Percentiles rank a stretch among this genome's conserved stretches.
phyloP scores from a whole-genome alignment of 2,888 invertebrate genomes.

The Metopia argyrocephala region DNA sequence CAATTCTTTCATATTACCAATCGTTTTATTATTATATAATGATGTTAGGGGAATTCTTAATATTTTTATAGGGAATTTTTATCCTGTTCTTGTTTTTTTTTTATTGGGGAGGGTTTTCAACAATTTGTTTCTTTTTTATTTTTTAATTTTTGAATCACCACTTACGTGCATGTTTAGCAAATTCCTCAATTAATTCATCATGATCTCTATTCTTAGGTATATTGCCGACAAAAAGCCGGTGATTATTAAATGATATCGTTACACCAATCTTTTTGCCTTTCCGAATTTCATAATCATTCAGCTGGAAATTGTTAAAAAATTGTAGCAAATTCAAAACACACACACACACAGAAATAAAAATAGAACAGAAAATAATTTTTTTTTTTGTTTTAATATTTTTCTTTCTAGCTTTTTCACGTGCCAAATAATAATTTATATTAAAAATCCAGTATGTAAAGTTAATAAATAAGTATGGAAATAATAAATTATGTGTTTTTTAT shows the following conservation, averaged over 20 bases:
- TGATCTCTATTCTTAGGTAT: conserved; percentile 99
- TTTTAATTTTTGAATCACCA: conserved; percentile 76
- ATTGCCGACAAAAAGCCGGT: conserved; percentile 99
- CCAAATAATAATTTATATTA: conserved; percentile 70
- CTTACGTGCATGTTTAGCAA: conserved; percentile 99
- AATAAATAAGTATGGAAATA: conserved; percentile 38
- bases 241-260: conserved; percentile 99
- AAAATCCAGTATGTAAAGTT: conserved; percentile 30
- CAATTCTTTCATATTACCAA: conserved; percentile 53
- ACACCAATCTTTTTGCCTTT: conserved; percentile 99
- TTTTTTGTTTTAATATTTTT: conserved; percentile 37
- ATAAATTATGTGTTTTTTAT: not conserved
- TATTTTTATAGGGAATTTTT: conserved; percentile 17
- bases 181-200: conserved; percentile 99
- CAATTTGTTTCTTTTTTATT: conserved; percentile 64
- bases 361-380: conserved; percentile 61
- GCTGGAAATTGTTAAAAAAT: conserved; percentile 89
- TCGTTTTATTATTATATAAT: conserved; percentile 22
- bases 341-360: conserved; percentile 71
- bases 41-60: conserved; percentile 23
- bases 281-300: conserved; percentile 99
- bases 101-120: conserved; percentile 20
- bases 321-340: conserved; percentile 64
- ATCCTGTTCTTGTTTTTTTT: conserved; percentile 50
- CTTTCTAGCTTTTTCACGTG: conserved; percentile 67